Evolutionary conservation across 2,888 invertebrate species (phyloP), one percentile per base, ranked within the genome.

Genomic region (Melieria picta): DNA sequence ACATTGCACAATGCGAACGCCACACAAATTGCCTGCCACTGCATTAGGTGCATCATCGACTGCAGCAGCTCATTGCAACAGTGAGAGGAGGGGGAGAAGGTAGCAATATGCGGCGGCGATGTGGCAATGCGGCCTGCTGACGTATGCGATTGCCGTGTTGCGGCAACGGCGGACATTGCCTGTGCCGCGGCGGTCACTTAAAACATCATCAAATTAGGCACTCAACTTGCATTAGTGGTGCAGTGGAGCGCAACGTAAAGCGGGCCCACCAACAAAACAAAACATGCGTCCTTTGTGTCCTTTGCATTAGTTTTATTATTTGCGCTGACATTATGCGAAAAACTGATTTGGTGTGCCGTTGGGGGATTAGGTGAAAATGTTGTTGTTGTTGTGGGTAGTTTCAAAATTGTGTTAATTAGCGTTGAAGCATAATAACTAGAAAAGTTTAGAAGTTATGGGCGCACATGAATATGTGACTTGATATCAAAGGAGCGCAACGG

Each of bases 221-320:
- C 67, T 67, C 67, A 67, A 67, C 52, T 30, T 30, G 67, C 60
- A 67, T 67, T 67, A 60, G 67, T 67, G 67, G 67, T 50, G 43
- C 10, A 60, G 16, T 30, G 30, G 30, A 3, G 30, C 3, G 30
- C 30, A 30, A 30, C 2, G 30, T 30, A 30, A 30, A 2, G 30
- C 30, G 30, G 30, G 1, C 30, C 30, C 3, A 30, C 30, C 30
- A 30, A 30, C 30, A 2, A 30, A 30, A 30, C 30, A 30, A 30
- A 30, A 30, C 30, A 30, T 30, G 30, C 30, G 61, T 61, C 60
- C 67, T 67, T 67, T 67, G 67, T 67, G 60, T 60, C 16, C 16
- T 16, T 4, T 10, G 0, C 9, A 56, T 56, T 13, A 30, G 10
- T 16, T 30, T 30, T 30, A 30, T 30, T 30, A 30, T 30, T 30